Evolutionary conservation across 2,888 invertebrate genomes (phyloP), one percentile per base, ranked within the genome.

Genomic region (Aphidoletes aphidimyza): DNA sequence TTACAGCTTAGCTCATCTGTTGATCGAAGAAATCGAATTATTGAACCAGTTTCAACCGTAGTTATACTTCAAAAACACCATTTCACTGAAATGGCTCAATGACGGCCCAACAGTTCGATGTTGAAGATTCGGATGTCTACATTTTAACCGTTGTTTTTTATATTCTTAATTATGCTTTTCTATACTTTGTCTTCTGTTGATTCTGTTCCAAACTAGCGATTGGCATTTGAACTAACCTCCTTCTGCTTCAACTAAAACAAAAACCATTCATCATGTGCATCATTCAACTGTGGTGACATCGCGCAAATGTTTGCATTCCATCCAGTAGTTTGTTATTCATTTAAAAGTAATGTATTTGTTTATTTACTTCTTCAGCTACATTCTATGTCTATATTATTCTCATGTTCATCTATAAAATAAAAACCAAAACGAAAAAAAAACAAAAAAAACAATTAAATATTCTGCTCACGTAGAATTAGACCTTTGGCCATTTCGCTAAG

Each of bases 271-370:
- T 69, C 69, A 69, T 37, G 81, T 22, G 81, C 81, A 81, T 81
- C 81, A 81, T 81, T 30, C 81, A 81, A 81, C 81, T 37, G 37
- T 81, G 37, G 81, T n/a, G 81, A 22, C 81, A 81, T 81, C 81
- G 81, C 22, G n/a, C 37, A 81, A 37, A 11, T 8, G 37, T 37
- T 81, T 22, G 37, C 81, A 81, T 81, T 81, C 81, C 81, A 81
- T 81, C 81, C 81, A 81, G 81, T 81, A 81, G 81, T 81, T 81
- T 6, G 9, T 69, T 17, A 8, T 81, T 22, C 81, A 81, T 37
- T 81, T 22, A 37, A 22, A 81, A n/a, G 81, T 81, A 81, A 81
- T 78, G 42, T 42, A 22, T 83, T 83, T 83, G 11, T 83, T 3
- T 78, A 11, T 1, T 78, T 78, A 36, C 17, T 36, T n/a, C 37